Base-by-base conservation (phyloP, 2,888 invertebrate genomes). In the Beris chalybata region DNA sequence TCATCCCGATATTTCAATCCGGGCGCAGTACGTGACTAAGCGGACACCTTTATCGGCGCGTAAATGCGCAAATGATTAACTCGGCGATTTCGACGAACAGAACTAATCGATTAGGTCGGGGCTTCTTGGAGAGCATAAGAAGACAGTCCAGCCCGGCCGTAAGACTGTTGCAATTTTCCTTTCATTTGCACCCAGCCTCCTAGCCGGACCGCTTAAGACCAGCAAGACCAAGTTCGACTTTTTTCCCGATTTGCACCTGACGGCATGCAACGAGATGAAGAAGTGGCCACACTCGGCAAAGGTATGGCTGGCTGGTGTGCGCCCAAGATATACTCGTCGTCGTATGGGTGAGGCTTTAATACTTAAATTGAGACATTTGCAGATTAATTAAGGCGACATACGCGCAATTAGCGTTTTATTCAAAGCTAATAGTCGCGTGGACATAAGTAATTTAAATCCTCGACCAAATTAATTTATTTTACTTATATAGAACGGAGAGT, bases 361-460 rank as follows among this genome's bases (percentile, higher is more conserved):
- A 22, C 38, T 43, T 50, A 61, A 64, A 68, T 70, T 67, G 59
- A 67, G 70, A 70, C 70, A 67, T 67, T 68, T 61, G 66, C 48
- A 55, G 69, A 69, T 71, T 71, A 71, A 71, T 71, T 71, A 71
- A 67, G 59, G 59, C 64, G 67, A 71, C 71, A 71, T 69, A 67
- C 68, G 67, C 67, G 68, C 68, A 71, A 69, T 71, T 71, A 69
- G 69, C 64, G 66, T 53, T 64, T 69, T 65, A 66, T 65, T 61
- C 52, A 54, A 64, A 63, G 55, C 63, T 65, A 70, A 69, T 65
- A 68, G 71, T 67, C 68, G 71, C 70, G 70, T 70, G 70, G 69
- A 67, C 65, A 66, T 67, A 67, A 67, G 53, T 67, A 70, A 70
- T 70, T 70, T 67, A 70, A 67, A 67, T 58, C 55, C 52, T n/a